A percentile compares a stretch with the other conserved stretches of the same genome.
Evolutionary conservation across 2,888 invertebrate species (phyloP).

Genomic region (Thelaira solivaga): DNA sequence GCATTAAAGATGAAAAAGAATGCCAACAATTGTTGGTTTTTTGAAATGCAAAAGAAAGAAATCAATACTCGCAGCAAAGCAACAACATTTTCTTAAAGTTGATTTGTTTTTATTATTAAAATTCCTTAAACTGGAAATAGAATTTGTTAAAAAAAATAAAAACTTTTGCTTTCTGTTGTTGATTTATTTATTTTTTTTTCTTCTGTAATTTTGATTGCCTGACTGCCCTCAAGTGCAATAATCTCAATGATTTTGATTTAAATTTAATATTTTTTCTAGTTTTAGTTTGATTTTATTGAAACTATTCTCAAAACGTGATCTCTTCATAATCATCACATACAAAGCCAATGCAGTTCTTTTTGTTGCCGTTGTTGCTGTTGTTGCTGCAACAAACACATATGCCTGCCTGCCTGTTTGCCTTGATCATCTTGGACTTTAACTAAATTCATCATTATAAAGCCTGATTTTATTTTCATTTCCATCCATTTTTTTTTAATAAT

Average conservation of each 20-base stretch:
- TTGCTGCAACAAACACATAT: conserved; percentile 7
- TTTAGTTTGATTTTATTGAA: conserved; percentile 29
- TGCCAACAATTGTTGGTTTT: conserved; percentile 17
- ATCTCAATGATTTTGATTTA: conserved; percentile 56
- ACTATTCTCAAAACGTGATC: conserved; percentile 59
- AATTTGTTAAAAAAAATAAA: conserved; percentile 19
- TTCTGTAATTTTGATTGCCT: conserved; percentile 34
- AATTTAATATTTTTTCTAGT: conserved; percentile 34
- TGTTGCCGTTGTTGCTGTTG: neutral
- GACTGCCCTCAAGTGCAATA: conserved; percentile 61
- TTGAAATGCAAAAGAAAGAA: conserved; percentile 19
- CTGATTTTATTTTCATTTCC: conserved; percentile 11
- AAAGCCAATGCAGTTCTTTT: neutral
- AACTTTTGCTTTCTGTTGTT: conserved; percentile 51
- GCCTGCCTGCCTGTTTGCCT: neutral
- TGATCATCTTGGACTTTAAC: neutral
- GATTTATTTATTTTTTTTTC: conserved; percentile 22
- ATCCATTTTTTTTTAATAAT: neutral
- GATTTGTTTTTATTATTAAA: conserved; percentile 26
- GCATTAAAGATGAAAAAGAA: conserved; percentile 20
- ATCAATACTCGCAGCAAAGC: too few species aligned
- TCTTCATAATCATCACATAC: conserved; percentile 36
- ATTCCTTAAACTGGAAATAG: conserved; percentile 35
- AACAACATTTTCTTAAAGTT: conserved; percentile 8
- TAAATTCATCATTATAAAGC: conserved; percentile 26